phyloP scores from a whole-genome alignment of 2,888 invertebrate genomes.

The Andricus quercusramuli region DNA sequence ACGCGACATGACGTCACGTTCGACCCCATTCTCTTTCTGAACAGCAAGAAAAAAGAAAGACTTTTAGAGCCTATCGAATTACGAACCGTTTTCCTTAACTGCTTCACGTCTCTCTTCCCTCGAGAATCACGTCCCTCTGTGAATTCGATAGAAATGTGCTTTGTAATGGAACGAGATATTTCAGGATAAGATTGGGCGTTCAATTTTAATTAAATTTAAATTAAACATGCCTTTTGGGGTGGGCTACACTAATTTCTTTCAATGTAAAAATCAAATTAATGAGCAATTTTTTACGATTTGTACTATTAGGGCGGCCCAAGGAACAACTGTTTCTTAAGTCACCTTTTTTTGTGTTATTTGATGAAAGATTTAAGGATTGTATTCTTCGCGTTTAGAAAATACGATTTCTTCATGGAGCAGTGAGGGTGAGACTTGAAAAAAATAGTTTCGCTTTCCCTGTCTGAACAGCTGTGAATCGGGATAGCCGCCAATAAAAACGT shows the following conservation, averaged over 20 bases:
- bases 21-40: constrained; percentile 3
- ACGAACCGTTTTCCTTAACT: constrained; percentile 25
- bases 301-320: no score
- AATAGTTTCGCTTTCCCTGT: no score
- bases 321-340: no score
- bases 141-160: neutral
- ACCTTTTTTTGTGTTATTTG: no score
- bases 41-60: neutral
- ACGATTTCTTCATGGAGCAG: no score
- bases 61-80: constrained; percentile 31
- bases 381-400: no score
- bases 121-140: constrained; percentile 11
- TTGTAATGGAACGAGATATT: neutral
- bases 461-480: no score
- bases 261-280: neutral
- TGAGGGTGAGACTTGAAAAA: no score
- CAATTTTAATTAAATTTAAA: neutral
- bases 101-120: constrained; percentile 12
- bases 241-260: neutral
- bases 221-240: neutral
- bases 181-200: neutral
- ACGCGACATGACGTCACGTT: constrained; percentile 18
- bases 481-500: no score
- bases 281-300: neutral
- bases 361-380: no score